Evolutionary conservation across 2,113 vertebrate species (phyloP), one percentile per base, ranked within the genome.

Genomic region (Anoplopoma fimbria): DNA sequence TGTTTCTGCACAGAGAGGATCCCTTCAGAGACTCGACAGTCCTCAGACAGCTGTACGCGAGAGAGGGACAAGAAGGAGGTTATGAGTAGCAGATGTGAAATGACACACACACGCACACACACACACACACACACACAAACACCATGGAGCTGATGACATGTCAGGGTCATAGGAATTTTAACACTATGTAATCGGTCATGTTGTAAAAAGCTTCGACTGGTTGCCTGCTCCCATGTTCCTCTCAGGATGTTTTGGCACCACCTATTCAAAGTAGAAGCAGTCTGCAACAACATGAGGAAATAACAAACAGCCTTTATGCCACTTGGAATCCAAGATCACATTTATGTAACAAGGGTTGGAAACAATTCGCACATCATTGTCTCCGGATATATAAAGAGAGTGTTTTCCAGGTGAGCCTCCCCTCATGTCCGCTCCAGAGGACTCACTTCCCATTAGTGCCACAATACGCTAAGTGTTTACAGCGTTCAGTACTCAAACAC

Each of bases 71-170:
- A 49, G 75, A 19, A 21, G 42, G 60, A 78, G 77, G 64, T 77
- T 89, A 89, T 91, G 47, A 84, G 75, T 47, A 81, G 82, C 90
- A 93, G 89, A 94, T 92, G 91, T 88, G 71, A 89, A n/a, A n/a
- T n/a, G n/a, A n/a, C 42, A 85, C 75, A n/a, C 81, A 69, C 74
- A 77, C 69, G n/a, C 42, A 85, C 75, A n/a, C 81, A 69, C 74
- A 77, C 69, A 75, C n/a, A 76, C 77, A 81, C 47, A 86, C 70
- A 64, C 75, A 62, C 68, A 55, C 75, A 58, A 58, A 77, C 36
- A 70, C 71, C 69, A 69, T 75, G 64, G 69, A 88, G 80, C 47
- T 84, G 86, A 89, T 84, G 91, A 91, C 91, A 92, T 80, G 75
- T 69, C 55, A 65, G 72, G 86, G 87, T 92, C 82, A 73, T 40